Evolutionary conservation across 2,113 vertebrate genomes (phyloP), one percentile per base, ranked within the genome.

Genomic region (Zosterops japonicus): DNA sequence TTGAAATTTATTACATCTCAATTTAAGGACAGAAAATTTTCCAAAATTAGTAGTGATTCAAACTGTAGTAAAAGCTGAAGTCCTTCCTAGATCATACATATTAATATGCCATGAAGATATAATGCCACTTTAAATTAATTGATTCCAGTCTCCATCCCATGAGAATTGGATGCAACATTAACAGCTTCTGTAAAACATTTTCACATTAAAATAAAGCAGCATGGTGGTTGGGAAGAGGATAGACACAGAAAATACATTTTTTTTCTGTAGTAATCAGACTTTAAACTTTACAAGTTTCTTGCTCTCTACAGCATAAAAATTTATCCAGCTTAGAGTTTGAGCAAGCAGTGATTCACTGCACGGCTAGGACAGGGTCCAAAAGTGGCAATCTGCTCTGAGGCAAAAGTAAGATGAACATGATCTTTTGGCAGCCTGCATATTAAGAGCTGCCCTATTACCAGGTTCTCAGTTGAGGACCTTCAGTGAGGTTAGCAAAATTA

Each of bases 21-120:
- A 91, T 85, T 85, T 95, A 55, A 79, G 89, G 39, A 10, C 77
- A 94, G 61, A 89, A 96, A 55, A 82, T 41, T 72, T 92, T 69
- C 72, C 33, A 78, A 91, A 96, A 95, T 94, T 79, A 72, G 27
- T 89, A 87, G 76, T 72, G 42, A 89, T 92, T 81, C 61, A 61
- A 89, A 89, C 64, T 69, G 44, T 55, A 91, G 70, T 76, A 96
- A 94, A 93, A 85, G 53, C 46, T 63, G 27, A 89, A 87, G 71
- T 69, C 65, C 23, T 46, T 82, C 23, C 14, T 89, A 75, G 69
- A 57, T 82, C 60, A 87, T 84, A 59, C 47, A 82, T 91, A 92
- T 87, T 92, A 93, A 90, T 68, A 55, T 31, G 35, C 17, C 21
- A 89, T 93, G 55, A 87, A 61, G 21, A 84, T 72, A 96, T 91